Percentiles rank a stretch among this genome's conserved stretches.
Conservation (phyloP, 2,888 invertebrate genomes). For the Danaus chrysippus region DNA sequence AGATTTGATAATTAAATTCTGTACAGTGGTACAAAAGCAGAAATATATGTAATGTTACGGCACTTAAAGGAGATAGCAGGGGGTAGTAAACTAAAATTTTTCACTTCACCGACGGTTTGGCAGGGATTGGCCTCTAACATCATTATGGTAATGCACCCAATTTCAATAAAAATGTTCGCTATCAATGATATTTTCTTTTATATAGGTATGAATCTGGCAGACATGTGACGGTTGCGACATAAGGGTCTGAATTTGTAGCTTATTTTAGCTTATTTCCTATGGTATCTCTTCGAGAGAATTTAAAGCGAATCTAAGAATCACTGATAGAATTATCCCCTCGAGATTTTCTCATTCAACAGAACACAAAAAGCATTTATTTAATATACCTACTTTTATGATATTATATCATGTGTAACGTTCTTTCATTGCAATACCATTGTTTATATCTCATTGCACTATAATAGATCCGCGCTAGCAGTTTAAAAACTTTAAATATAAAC, state of each 20-base stretch:
- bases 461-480: too few species aligned
- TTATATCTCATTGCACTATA: too few species aligned
- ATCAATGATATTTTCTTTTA: conserved; percentile 62
- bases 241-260: conserved; percentile 66
- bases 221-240: conserved; percentile 59
- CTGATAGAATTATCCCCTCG: conserved; percentile 21
- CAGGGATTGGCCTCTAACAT: conserved; percentile 76
- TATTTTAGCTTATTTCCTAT: conserved; percentile 60
- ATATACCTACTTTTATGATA: too few species aligned
- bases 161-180: conserved; percentile 75
- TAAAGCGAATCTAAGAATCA: conserved; percentile 43
- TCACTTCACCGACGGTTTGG: conserved; percentile 70
- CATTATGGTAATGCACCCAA: conserved; percentile 76
- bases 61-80: conserved; percentile 52
- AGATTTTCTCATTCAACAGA: conserved; percentile 9
- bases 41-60: conserved; percentile 59
- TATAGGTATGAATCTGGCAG: conserved; percentile 62
- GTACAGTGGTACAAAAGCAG: conserved; percentile 55
- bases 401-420: too few species aligned
- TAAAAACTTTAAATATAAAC: too few species aligned
- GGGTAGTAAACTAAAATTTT: conserved; percentile 64
- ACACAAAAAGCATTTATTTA: not conserved
- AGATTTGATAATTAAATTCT: conserved; percentile 67
- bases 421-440: too few species aligned
- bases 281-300: conserved; percentile 48